Evolutionary conservation across 2,113 vertebrate species (phyloP).

Genomic region (Cottus gobio): DNA sequence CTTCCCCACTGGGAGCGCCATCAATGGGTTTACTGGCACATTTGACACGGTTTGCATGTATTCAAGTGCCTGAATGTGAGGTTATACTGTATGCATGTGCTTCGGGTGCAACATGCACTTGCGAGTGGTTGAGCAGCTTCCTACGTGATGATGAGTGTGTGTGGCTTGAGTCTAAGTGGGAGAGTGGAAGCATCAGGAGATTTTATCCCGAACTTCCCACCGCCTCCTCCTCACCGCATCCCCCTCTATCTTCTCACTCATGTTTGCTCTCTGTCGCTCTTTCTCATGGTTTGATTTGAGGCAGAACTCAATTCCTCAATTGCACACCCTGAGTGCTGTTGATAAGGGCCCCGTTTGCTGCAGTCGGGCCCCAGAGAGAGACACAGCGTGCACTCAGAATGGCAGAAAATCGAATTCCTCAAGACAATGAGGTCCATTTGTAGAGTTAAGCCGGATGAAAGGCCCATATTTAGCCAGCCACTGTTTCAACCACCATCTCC

Average conservation of each 20-base stretch:
- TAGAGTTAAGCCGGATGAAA: slow-evolving; percentile 82
- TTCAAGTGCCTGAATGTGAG: slow-evolving; percentile 21
- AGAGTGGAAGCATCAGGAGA: slow-evolving; percentile 54
- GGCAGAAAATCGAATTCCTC: slow-evolving; percentile 83
- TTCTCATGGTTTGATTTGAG: slow-evolving; percentile 74
- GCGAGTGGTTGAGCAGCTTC: slow-evolving; percentile 37
- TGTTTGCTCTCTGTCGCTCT: slow-evolving; percentile 20
- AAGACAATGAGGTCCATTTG: slow-evolving; percentile 86
- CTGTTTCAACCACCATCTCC: slow-evolving; percentile 65
- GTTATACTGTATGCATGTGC: slow-evolving; percentile 16
- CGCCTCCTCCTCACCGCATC: neutral
- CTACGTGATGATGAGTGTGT: slow-evolving; percentile 19
- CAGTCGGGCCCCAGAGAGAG: slow-evolving; percentile 74
- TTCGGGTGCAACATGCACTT: neutral
- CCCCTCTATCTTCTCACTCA: slow-evolving; percentile 14
- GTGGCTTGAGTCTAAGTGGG: slow-evolving; percentile 50
- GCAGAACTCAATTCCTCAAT: slow-evolving; percentile 79
- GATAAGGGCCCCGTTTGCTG: slow-evolving; percentile 79
- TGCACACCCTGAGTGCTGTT: slow-evolving; percentile 81
- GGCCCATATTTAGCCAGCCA: slow-evolving; percentile 71
- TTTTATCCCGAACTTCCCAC: slow-evolving; percentile 23
- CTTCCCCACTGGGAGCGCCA: slow-evolving; percentile 51
- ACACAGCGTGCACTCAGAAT: slow-evolving; percentile 66
- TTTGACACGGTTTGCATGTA: slow-evolving; percentile 15
- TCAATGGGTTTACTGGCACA: slow-evolving; percentile 53